Base-by-base conservation (phyloP, 2,888 invertebrate species). In the Sinodicranocentrus sp. region DNA sequence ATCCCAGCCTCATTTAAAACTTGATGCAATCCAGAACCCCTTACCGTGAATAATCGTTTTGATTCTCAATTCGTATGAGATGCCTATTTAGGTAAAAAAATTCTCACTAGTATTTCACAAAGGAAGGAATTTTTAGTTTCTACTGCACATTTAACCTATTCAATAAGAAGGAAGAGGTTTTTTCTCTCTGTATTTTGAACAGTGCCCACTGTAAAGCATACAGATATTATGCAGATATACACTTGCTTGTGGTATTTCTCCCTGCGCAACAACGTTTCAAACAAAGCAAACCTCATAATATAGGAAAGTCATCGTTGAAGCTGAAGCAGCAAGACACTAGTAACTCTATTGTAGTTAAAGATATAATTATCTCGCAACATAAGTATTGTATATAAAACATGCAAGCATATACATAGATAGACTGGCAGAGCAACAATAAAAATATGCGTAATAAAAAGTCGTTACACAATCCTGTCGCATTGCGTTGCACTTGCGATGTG, bases 1-100 rank as follows among this genome's bases (percentile, higher is more conserved):
- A 13, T 13, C 17, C n/a, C 5, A 48, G 5, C 17, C 15, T 25
- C 25, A 59, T 59, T 59, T 26, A 59, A 59, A 33, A 2, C 61
- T 79, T 82, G 83, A 77, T 77, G 77, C 77, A 83, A 83, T 77
- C 83, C 83, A 83, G 83, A 83, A 77, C 77, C 77, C 72, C 83
- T 25, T 65, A 72, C 77, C 77, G 77, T 83, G 77, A 76, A 76
- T 71, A 77, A 83, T 75, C 25, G 21, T 33, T 71, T 67, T 71
- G 76, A 71, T 76, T 71, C 72, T 61, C 48, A 21, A 44, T 23
- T 48, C 25, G 19, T 21, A 59, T 26, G n/a, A 5, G 10, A 59
- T 25, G 10, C 59, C 21, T 48, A 23, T 61, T 78, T 26, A 61
- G 61, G 76, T 21, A 43, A 21, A 70, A 65, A 71, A 72, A 52